phyloP scores from a whole-genome alignment of 2,113 vertebrate species.

The Malurus cyaneus region DNA sequence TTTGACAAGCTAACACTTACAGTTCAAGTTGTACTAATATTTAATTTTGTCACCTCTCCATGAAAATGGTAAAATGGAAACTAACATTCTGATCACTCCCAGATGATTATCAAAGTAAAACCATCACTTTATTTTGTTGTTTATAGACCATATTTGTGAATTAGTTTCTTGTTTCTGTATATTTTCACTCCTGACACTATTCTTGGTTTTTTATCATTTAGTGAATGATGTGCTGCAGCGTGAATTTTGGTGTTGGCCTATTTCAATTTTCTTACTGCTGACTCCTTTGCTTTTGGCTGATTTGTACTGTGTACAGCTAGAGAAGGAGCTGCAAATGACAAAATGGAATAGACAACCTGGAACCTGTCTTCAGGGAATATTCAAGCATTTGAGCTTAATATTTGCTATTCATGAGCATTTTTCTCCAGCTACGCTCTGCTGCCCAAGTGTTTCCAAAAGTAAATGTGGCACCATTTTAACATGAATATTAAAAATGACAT shows the following conservation, averaged over 20 bases:
- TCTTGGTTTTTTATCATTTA: background rate
- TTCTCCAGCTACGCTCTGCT: background rate
- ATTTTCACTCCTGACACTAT: background rate
- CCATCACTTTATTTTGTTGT: background rate
- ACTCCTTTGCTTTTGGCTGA: background rate
- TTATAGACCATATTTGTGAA: background rate
- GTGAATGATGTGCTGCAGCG: background rate
- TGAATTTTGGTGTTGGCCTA: background rate
- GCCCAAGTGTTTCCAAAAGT: background rate
- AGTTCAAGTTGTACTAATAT: background rate
- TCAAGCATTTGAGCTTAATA: background rate
- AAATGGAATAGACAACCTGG: constrained; percentile 23
- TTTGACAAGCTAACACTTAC: background rate
- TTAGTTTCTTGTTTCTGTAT: background rate
- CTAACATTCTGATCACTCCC: background rate
- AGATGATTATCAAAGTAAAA: background rate
- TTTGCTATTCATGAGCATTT: constrained; percentile 22
- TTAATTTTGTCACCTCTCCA: background rate
- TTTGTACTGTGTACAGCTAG: background rate
- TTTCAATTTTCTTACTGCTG: constrained; percentile 13
- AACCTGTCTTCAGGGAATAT: constrained; percentile 15
- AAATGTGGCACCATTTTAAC: background rate
- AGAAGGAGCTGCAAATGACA: constrained; percentile 1
- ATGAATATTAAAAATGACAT: background rate
- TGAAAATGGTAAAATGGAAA: background rate